Base-by-base conservation (phyloP, 2,113 vertebrate genomes). In the Entelurus aequoreus region DNA sequence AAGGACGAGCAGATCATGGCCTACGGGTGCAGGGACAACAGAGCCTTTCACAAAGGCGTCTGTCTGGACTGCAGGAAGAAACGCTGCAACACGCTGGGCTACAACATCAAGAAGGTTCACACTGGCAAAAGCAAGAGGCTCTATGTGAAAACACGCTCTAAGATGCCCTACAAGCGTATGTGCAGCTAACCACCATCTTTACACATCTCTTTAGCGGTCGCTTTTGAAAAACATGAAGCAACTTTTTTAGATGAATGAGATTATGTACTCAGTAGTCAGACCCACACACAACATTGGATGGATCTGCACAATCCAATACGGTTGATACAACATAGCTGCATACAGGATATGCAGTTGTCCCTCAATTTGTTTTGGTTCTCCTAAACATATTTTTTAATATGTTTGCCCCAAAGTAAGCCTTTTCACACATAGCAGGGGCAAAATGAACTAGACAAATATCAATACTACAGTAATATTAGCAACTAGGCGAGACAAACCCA, bases 71-170 rank as follows among this genome's bases (percentile, higher is more conserved):
- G 97, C 57, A 85, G 71, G 11, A 94, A 87, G 77, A 91, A 91
- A 63, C 91, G 90, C 9, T 99, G 97, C 84, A 97, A 95, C 89
- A 91, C 87, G 0, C 80, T 98, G 64, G 97, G 96, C 76, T 99
- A 95, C 79, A 68, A 92, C 57, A 87, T 93, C 81, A 91, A 82
- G 72, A 84, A 86, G 72, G 87, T 91, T 42, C 85, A 9, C 3
- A 74, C 84, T 0, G 84, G 71, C 5, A 69, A 68, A 48, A 90
- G 89, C 68, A 92, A 86, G 72, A 89, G 6, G 50, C 90, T 98
- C 54, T 98, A 92, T 74, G 78, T 97, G 56, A 90, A 90, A 74
- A 98, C 97, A 0, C 84, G 91, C 48, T 84, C 92, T 0, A 72
- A 84, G 11, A 88, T 92, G 88, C 97, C 95, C 11, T 98, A 92